Percentiles rank a stretch among this genome's conserved stretches.
Conservation (phyloP, 2,888 invertebrate genomes). For the Drosophila anomelani region DNA sequence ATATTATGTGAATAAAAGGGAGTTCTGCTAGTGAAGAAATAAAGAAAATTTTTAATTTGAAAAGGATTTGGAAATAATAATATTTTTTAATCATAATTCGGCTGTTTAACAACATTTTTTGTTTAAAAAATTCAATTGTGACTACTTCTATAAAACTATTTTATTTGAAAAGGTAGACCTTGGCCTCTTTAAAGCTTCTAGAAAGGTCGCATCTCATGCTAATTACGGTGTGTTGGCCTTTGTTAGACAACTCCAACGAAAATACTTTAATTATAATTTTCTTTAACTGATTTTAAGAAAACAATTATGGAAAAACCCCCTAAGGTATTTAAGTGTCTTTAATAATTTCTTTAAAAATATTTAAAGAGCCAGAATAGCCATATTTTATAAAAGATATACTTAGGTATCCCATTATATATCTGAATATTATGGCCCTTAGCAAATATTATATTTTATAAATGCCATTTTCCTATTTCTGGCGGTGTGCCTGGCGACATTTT, state of each 20-base stretch:
- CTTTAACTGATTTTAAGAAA: not conserved
- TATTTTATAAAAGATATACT: not conserved
- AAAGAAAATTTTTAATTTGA: not conserved
- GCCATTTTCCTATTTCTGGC: conserved; percentile 1
- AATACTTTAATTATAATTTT: not conserved
- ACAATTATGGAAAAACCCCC: not conserved
- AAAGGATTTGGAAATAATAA: not conserved
- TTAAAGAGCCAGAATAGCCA: too few species aligned
- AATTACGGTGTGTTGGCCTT: not conserved
- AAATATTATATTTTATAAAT: not conserved
- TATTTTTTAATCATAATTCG: too few species aligned
- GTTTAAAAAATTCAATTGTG: not conserved
- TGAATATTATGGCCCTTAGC: too few species aligned
- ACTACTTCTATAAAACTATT: not conserved
- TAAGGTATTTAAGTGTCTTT: too few species aligned
- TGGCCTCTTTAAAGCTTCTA: not conserved
- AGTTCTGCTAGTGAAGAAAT: not conserved
- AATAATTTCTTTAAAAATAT: not conserved
- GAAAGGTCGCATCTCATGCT: not conserved
- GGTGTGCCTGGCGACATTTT: conserved; percentile 36
- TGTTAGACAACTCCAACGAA: not conserved
- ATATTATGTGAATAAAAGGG: too few species aligned
- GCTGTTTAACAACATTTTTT: not conserved
- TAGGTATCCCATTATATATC: not conserved
- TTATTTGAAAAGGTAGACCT: not conserved